Evolutionary conservation across 2,888 invertebrate genomes (phyloP).

Genomic region (Aleiodes testaceus): DNA sequence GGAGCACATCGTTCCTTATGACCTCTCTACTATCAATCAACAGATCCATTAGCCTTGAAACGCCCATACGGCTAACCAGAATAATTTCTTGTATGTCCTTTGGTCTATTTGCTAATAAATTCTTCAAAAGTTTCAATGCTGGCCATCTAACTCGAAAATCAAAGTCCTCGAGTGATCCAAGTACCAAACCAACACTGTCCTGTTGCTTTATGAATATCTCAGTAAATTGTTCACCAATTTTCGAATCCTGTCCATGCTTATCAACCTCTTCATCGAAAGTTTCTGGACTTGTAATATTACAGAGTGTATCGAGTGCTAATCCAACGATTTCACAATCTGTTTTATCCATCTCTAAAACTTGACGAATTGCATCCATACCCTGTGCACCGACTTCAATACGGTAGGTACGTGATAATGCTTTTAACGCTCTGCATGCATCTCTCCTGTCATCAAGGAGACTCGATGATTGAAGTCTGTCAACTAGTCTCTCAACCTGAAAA

Average conservation of each 20-base stretch:
- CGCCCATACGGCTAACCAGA: conserved; percentile 94
- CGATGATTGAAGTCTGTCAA: conserved; percentile 94
- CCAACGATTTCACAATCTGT: conserved; percentile 94
- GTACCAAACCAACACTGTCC: conserved; percentile 86
- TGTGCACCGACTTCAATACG: conserved; percentile 97
- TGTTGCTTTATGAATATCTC: conserved; percentile 96
- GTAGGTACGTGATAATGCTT: conserved; percentile 91
- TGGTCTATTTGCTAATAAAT: conserved; percentile 88
- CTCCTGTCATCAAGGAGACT: conserved; percentile 94
- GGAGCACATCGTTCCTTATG: conserved; percentile 92
- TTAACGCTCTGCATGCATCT: conserved; percentile 96
- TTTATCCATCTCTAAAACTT: conserved; percentile 90
- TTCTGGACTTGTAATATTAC: conserved; percentile 89
- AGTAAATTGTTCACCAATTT: conserved; percentile 94
- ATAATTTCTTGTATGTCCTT: conserved; percentile 92
- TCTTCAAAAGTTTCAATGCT: conserved; percentile 90
- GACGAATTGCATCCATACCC: conserved; percentile 86
- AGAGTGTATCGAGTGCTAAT: conserved; percentile 92
- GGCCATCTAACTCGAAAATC: conserved; percentile 95
- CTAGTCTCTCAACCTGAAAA: conserved; percentile 88
- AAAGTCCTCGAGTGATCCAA: conserved; percentile 93
- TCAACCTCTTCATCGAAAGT: conserved; percentile 85
- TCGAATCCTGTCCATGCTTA: conserved; percentile 70
- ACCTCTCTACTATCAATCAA: conserved; percentile 95
- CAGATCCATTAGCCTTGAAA: conserved; percentile 97